These are phyloP conservation scores for Callimico goeldii DNA, from an alignment of 2,797 vertebrate species.

Conservation along the genomic window DNA sequence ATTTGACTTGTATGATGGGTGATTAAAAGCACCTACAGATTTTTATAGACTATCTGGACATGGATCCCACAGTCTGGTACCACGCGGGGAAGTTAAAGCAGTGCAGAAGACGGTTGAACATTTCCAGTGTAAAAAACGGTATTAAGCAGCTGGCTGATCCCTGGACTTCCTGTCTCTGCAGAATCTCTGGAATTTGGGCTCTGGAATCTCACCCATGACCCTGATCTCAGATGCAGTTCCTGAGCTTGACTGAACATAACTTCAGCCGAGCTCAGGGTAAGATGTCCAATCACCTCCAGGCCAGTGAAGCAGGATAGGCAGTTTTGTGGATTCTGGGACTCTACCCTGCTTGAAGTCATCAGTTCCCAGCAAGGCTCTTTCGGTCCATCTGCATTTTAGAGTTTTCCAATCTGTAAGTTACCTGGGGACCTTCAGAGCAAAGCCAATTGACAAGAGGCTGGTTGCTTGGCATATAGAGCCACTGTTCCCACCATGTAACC, in stretches of 20 bases:
- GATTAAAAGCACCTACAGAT: neutral
- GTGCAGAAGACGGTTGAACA: neutral
- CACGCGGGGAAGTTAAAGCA: neutral
- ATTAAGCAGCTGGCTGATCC: no score
- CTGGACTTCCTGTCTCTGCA: rapidly evolving
- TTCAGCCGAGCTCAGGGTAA: neutral
- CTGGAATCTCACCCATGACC: neutral
- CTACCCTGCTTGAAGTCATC: neutral
- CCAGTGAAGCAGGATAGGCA: neutral
- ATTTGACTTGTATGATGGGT: neutral
- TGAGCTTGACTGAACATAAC: neutral
- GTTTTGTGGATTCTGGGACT: neutral
- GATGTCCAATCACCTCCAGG: neutral
- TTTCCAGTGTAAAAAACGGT: neutral
- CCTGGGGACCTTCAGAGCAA: neutral
- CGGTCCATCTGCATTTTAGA: neutral
- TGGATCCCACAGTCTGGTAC: neutral
- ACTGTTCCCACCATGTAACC: neutral
- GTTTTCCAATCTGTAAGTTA: neutral
- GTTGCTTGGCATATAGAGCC: neutral
- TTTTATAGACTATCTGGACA: neutral
- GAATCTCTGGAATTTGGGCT: neutral
- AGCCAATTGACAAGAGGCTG: neutral
- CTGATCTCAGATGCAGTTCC: neutral
- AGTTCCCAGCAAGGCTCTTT: neutral